Evolutionary conservation across 1,140 invertebrate species (phyloP).

Genomic region (Drosophila novamexicana): DNA sequence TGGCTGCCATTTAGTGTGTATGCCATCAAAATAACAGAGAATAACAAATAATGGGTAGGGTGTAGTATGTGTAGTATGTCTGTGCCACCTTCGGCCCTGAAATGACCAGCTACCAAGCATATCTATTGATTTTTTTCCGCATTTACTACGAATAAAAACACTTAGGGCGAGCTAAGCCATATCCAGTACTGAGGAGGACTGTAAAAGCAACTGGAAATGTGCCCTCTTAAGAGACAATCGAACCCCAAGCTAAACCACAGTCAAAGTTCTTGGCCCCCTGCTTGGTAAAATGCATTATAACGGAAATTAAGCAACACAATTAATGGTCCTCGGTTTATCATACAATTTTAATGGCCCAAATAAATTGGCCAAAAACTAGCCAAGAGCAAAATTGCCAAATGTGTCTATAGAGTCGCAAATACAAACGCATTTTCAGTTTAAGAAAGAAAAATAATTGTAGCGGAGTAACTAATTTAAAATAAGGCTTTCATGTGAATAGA

Average conservation of each 20-base stretch:
- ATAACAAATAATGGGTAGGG: conserved; percentile 23
- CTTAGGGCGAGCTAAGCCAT: conserved; percentile 60
- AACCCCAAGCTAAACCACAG: conserved; percentile 29
- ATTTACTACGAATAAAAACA: conserved; percentile 66
- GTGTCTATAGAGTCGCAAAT: conserved; percentile 24
- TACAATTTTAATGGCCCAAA: conserved; percentile 80
- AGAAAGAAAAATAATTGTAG: no score
- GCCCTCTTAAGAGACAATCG: conserved; percentile 4
- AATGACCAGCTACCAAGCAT: conserved; percentile 24
- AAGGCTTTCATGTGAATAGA: no score
- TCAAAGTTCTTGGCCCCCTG: conserved; percentile 15
- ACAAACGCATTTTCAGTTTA: background rate
- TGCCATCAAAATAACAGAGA: conserved; percentile 27
- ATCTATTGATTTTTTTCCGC: conserved; percentile 60
- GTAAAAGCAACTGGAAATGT: conserved; percentile 26
- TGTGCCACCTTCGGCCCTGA: conserved; percentile 13
- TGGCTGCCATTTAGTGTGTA: background rate
- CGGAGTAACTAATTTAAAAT: no score
- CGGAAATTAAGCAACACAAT: conserved; percentile 81
- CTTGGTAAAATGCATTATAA: conserved; percentile 81
- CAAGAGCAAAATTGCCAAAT: conserved; percentile 36
- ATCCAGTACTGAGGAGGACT: conserved; percentile 25
- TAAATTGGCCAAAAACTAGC: conserved; percentile 71
- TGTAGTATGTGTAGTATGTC: background rate
- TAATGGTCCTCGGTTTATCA: conserved; percentile 75